These are phyloP conservation scores for Diorhabda sublineata DNA, from an alignment of 1,140 invertebrate species.

Conservation along the genomic window DNA sequence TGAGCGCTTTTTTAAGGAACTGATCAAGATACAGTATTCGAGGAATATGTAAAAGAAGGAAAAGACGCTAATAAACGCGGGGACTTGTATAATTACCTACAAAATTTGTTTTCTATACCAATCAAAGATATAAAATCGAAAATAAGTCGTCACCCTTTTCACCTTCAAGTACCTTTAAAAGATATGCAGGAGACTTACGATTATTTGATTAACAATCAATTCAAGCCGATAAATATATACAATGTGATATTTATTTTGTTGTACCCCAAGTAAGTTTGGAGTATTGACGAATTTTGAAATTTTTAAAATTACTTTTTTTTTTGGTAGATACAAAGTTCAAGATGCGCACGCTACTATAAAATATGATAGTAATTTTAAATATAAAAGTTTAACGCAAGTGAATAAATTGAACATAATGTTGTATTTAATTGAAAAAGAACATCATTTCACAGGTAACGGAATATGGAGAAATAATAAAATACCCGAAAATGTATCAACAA, in stretches of 20 bases:
- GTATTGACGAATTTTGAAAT: neutral
- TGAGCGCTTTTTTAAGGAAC: constrained; percentile 14
- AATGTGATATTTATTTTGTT: constrained; percentile 53
- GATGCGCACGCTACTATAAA: constrained; percentile 30
- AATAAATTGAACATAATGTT: constrained; percentile 50
- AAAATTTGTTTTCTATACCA: constrained; percentile 36
- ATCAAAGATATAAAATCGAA: constrained; percentile 39
- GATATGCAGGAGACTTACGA: constrained; percentile 50
- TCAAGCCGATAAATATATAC: constrained; percentile 50
- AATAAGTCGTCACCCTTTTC: constrained; percentile 53
- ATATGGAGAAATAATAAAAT: constrained; percentile 43
- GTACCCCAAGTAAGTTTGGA: constrained; percentile 53
- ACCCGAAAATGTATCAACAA: neutral
- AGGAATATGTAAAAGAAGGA: constrained; percentile 44
- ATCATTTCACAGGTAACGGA: constrained; percentile 54
- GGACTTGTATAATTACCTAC: constrained; percentile 32
- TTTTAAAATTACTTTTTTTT: constrained; percentile 25
- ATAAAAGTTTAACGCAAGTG: constrained; percentile 41
- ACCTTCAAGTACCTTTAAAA: constrained; percentile 50
- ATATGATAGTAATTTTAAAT: constrained; percentile 37
- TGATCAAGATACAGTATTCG: constrained; percentile 35
- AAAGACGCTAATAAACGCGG: constrained; percentile 43
- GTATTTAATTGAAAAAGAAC: constrained; percentile 52
- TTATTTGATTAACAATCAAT: constrained; percentile 48
- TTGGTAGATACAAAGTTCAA: constrained; percentile 37